These are phyloP conservation scores for Phyllostomus hastatus DNA, from an alignment of 2,113 vertebrate species.

Conservation along the genomic window DNA sequence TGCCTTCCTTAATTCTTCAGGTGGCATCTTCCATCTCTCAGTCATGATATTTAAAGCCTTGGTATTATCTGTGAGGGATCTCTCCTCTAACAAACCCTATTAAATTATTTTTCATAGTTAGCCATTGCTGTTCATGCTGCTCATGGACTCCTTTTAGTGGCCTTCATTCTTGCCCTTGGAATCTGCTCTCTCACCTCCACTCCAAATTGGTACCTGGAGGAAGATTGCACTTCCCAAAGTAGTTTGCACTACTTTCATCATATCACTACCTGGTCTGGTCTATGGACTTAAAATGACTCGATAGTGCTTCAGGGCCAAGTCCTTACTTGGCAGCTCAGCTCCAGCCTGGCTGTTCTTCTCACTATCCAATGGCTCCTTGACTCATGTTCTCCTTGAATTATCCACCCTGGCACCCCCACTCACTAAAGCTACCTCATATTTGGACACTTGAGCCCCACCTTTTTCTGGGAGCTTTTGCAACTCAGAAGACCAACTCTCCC, in stretches of 20 bases:
- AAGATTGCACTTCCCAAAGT: background rate
- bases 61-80: background rate
- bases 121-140: background rate
- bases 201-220: background rate
- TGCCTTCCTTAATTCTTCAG: conserved; percentile 21
- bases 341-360: background rate
- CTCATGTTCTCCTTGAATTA: background rate
- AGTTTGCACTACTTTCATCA: background rate
- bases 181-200: background rate
- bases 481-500: background rate
- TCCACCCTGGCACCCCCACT: too few relatives aligned
- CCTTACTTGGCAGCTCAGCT: background rate
- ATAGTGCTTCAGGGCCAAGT: background rate
- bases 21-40: background rate
- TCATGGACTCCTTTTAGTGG: background rate
- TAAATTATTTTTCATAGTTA: background rate
- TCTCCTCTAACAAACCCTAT: background rate
- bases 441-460: background rate
- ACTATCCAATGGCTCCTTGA: background rate
- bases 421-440: background rate
- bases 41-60: background rate
- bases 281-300: background rate
- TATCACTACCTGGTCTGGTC: background rate
- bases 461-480: background rate
- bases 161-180: background rate